These are phyloP conservation scores for Villa cingulata DNA, from an alignment of 2,888 invertebrate species.

Conservation along the genomic window DNA sequence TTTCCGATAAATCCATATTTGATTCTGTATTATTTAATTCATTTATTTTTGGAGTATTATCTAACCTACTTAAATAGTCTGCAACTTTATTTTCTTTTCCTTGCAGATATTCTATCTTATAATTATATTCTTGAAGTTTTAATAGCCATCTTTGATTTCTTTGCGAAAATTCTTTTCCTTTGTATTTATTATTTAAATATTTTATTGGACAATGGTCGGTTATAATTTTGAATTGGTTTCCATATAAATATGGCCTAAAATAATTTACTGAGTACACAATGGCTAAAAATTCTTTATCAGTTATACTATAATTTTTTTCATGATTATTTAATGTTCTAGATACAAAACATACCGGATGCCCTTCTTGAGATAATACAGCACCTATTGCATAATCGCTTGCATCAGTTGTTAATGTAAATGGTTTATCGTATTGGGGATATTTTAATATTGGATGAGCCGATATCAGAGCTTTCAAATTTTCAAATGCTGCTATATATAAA, in stretches of 20 bases:
- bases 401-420: no score
- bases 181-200: constrained; percentile 11
- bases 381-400: not conserved
- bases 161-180: no score
- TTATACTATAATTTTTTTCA: constrained; percentile 11
- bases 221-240: constrained; percentile 1
- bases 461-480: no score
- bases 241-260: constrained; percentile 10
- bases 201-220: constrained; percentile 1
- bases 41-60: constrained; percentile 7
- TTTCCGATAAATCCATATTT: constrained; percentile 8
- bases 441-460: no score
- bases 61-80: constrained; percentile 9
- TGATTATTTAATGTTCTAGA: constrained; percentile 11
- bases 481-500: no score
- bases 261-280: constrained; percentile 10
- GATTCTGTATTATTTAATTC: constrained; percentile 7
- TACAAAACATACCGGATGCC: constrained; percentile 10
- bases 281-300: constrained; percentile 12
- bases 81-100: constrained; percentile 10
- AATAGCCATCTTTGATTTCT: constrained; percentile 7
- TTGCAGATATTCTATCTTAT: constrained; percentile 8
- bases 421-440: no score
- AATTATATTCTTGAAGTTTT: constrained; percentile 10
- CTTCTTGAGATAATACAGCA: not conserved